Conservation (phyloP, 2,888 invertebrate species). For the Nephrotoma flavescens region DNA sequence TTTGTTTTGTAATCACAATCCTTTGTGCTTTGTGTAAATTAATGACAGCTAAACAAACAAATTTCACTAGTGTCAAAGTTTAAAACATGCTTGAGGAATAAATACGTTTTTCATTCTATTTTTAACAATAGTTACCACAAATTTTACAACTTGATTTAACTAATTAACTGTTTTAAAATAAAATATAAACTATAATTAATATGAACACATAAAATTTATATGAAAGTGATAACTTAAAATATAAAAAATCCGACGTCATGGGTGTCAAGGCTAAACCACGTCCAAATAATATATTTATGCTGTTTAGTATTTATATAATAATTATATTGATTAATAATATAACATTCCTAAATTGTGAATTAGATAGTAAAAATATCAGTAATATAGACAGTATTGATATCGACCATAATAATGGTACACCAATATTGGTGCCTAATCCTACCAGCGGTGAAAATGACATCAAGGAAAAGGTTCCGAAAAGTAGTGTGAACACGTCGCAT, state of each 20-base stretch:
- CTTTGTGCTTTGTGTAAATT: not conserved
- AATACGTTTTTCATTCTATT: not conserved
- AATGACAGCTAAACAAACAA: not conserved
- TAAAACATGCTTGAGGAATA: not conserved
- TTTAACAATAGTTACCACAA: not conserved
- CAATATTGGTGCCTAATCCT: not conserved
- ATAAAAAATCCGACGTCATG: not conserved
- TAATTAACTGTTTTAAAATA: not conserved
- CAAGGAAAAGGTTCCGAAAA: not conserved
- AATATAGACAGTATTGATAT: not conserved
- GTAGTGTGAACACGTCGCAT: not conserved
- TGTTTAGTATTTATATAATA: not conserved
- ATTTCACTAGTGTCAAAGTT: not conserved
- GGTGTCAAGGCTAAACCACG: not conserved
- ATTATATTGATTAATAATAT: not conserved
- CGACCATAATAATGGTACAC: not conserved
- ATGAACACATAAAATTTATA: not conserved
- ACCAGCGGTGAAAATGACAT: not conserved
- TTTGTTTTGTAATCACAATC: not conserved
- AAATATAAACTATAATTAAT: not conserved
- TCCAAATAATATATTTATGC: not conserved
- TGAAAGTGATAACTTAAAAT: not conserved
- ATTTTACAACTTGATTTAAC: not conserved
- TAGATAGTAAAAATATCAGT: not conserved
- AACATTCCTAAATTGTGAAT: not conserved